Conservation (phyloP, 2,113 vertebrate species). For the Orientallactaga bullata region DNA sequence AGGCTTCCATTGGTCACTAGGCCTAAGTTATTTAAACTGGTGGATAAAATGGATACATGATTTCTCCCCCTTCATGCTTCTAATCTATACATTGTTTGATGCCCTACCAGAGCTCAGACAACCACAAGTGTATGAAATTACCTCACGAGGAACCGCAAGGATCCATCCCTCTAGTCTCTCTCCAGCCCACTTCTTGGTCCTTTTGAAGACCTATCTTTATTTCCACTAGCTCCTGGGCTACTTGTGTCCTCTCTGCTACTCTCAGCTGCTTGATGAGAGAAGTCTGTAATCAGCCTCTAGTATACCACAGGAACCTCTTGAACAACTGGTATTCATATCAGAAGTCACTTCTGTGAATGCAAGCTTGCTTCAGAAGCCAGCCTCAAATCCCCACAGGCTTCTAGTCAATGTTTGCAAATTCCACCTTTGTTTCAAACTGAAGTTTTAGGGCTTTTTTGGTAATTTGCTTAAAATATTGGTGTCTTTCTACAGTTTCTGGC, state of each 20-base stretch:
- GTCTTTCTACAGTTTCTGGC: constrained; percentile 15
- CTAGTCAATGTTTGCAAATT: constrained; percentile 31
- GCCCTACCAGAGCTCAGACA: neutral
- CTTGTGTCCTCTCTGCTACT: constrained; percentile 35
- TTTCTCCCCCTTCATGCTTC: neutral
- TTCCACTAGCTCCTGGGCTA: neutral
- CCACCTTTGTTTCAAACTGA: constrained; percentile 40
- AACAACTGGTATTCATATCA: neutral
- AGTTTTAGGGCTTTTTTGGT: neutral
- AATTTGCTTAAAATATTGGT: constrained; percentile 48
- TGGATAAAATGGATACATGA: neutral
- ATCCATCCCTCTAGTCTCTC: neutral
- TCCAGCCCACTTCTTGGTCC: neutral
- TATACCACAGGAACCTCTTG: constrained; percentile 34
- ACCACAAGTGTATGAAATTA: neutral
- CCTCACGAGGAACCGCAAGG: neutral
- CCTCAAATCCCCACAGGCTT: constrained; percentile 6
- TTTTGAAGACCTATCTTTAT: constrained; percentile 1
- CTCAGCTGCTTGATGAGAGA: constrained; percentile 41
- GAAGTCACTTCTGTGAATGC: constrained; percentile 49
- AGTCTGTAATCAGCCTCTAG: constrained; percentile 26
- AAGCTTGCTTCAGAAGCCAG: neutral
- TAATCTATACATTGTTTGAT: neutral
- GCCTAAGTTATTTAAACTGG: neutral
- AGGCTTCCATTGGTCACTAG: neutral